Evolutionary conservation across 2,888 invertebrate species (phyloP), one percentile per base, ranked within the genome.

Genomic region (Drosophila kanekoi): DNA sequence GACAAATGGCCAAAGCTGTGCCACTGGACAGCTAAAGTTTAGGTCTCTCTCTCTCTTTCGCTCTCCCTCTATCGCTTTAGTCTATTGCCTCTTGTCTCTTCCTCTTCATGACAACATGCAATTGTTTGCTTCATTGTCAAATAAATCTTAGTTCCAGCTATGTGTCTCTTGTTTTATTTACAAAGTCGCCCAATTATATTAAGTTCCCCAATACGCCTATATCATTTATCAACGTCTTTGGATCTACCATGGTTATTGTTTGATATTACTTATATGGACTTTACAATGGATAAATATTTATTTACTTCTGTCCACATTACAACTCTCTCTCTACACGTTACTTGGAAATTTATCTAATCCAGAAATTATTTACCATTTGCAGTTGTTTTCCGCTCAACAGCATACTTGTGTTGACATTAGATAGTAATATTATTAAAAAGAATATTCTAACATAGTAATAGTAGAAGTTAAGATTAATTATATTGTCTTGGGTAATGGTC

Each of bases 121-220:
- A 88, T 83, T 88, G 89, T 80, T 77, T 77, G 69, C 58, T 61
- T 49, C 65, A 53, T 59, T 72, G 77, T 75, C 79, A 84, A 77
- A 86, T 88, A 86, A 86, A 86, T 86, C 85, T 87, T 86, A 62
- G 81, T 62, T 69, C 37, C 51, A 51, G 70, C 64, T 38, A 48
- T 58, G 56, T 63, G 64, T 68, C 69, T 72, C 73, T 77, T 86
- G 73, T 77, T 88, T 88, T 79, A 80, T 79, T 79, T 88, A 85
- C 79, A 76, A 80, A 80, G 65, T 79, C 73, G 41, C 58, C 73
- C 82, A 83, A 85, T 83, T 85, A 83, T 85, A 85, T 87, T 83
- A 87, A 72, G 62, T 77, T 63, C 72, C 66, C 63, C 58, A 54
- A 66, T 63, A 62, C 58, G 57, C 73, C 64, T 59, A 65, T 59